phyloP scores from a whole-genome alignment of 1,140 invertebrate species.

The Cardiocondyla obscurior region DNA sequence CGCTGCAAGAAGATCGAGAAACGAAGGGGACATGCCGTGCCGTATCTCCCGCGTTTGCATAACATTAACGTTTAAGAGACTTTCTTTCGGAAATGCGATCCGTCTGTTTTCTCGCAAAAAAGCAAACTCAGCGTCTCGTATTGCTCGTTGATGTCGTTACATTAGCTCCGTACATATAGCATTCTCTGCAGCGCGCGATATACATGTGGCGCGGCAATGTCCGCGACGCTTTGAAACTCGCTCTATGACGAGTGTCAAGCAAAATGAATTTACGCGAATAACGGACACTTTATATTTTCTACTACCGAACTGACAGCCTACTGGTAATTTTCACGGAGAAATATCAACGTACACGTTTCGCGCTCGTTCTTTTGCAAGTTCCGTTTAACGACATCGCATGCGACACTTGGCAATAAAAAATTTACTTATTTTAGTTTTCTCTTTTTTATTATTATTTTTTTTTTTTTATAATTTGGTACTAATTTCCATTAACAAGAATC shows the following conservation, averaged over 20 bases:
- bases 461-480: not conserved
- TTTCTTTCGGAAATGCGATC: constrained; percentile 33
- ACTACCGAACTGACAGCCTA: too few species aligned
- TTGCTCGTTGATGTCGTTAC: constrained; percentile 28
- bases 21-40: not conserved
- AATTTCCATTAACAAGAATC: not conserved
- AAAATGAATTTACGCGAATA: not conserved
- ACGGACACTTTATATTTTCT: not conserved
- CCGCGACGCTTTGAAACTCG: not conserved
- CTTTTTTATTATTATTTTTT: too few species aligned
- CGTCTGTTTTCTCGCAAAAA: constrained; percentile 20
- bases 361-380: not conserved
- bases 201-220: not conserved
- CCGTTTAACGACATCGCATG: not conserved
- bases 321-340: not conserved
- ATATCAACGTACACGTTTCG: not conserved
- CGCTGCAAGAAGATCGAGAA: constrained; percentile 25
- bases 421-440: too few species aligned
- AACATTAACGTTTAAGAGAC: constrained; percentile 53
- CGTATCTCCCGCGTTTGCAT: constrained; percentile 40
- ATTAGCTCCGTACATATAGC: not conserved
- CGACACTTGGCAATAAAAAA: not conserved
- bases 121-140: constrained; percentile 39
- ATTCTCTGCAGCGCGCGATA: not conserved
- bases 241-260: not conserved